These are phyloP conservation scores for Phytoseiulus persimilis DNA, from an alignment of 2,888 invertebrate genomes.

Conservation along the genomic window DNA sequence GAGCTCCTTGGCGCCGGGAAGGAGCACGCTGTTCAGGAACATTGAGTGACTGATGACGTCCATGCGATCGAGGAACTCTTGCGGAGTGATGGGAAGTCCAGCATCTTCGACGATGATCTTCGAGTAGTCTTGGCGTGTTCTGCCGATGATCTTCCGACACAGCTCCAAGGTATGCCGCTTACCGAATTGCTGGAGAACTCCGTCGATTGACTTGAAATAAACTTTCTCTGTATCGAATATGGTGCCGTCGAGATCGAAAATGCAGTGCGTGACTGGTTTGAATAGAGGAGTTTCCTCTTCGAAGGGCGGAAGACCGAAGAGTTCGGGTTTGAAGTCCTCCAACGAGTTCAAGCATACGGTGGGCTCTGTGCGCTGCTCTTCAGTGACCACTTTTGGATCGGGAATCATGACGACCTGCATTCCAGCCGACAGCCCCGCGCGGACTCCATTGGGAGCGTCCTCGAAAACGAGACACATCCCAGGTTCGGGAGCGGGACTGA, in stretches of 20 bases:
- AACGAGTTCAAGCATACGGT: slow-evolving; percentile 65
- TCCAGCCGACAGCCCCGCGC: slow-evolving; percentile 66
- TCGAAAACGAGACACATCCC: slow-evolving; percentile 62
- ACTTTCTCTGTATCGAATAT: slow-evolving; percentile 54
- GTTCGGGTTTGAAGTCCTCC: slow-evolving; percentile 69
- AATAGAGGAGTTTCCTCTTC: slow-evolving; percentile 42
- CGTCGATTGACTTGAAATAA: neutral
- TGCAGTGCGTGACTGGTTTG: slow-evolving; percentile 63
- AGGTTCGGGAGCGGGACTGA: slow-evolving; percentile 47
- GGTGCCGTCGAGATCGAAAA: slow-evolving; percentile 65
- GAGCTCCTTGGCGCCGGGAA: slow-evolving; percentile 50
- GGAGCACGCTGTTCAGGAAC: neutral
- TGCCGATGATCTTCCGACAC: neutral
- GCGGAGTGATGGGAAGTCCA: neutral
- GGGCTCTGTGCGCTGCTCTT: slow-evolving; percentile 48
- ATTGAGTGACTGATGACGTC: slow-evolving; percentile 44
- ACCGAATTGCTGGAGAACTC: neutral
- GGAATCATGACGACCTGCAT: slow-evolving; percentile 81
- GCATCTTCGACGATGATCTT: slow-evolving; percentile 5
- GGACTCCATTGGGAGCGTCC: slow-evolving; percentile 81
- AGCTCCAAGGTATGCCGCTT: neutral
- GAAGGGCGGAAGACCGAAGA: slow-evolving; percentile 71
- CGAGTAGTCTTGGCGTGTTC: neutral
- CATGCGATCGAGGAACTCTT: neutral
- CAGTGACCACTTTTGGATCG: slow-evolving; percentile 57